Conservation (phyloP, 2,113 vertebrate genomes). For the Paramisgurnus dabryanus region DNA sequence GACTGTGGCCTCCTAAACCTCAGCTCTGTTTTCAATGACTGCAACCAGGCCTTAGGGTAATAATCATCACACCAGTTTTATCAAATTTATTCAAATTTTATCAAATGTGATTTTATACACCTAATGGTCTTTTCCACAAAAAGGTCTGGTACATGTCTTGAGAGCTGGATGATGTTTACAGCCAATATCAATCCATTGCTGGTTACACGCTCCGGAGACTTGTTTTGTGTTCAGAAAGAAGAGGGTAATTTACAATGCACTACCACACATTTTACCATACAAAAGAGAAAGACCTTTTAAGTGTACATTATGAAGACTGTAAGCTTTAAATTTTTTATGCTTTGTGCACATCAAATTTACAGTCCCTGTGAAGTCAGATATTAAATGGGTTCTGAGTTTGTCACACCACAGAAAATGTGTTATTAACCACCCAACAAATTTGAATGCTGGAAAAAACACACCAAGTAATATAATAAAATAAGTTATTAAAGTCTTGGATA, state of each 20-base stretch:
- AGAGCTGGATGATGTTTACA: conserved; percentile 75
- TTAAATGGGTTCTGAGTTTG: too few species aligned
- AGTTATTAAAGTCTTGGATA: too few species aligned
- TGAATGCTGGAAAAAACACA: too few species aligned
- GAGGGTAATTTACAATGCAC: conserved; percentile 55
- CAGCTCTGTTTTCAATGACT: conserved; percentile 66
- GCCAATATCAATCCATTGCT: conserved; percentile 69
- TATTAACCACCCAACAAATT: too few species aligned
- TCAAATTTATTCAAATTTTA: not conserved
- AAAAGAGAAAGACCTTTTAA: too few species aligned
- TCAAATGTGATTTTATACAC: not conserved
- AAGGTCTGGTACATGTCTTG: conserved; percentile 69
- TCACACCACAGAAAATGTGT: too few species aligned
- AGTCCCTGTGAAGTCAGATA: too few species aligned
- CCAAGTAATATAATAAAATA: too few species aligned
- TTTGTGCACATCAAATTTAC: too few species aligned
- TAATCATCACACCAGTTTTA: not conserved
- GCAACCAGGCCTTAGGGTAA: conserved; percentile 61
- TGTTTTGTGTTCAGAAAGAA: conserved; percentile 66
- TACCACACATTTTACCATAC: not conserved
- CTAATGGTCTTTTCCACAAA: not conserved
- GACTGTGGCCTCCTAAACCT: conserved; percentile 69
- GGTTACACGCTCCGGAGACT: conserved; percentile 65
- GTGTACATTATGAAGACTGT: too few species aligned
- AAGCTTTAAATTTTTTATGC: too few species aligned